These are phyloP conservation scores for Bombus superbus DNA, from an alignment of 1,140 invertebrate species.

Conservation along the genomic window DNA sequence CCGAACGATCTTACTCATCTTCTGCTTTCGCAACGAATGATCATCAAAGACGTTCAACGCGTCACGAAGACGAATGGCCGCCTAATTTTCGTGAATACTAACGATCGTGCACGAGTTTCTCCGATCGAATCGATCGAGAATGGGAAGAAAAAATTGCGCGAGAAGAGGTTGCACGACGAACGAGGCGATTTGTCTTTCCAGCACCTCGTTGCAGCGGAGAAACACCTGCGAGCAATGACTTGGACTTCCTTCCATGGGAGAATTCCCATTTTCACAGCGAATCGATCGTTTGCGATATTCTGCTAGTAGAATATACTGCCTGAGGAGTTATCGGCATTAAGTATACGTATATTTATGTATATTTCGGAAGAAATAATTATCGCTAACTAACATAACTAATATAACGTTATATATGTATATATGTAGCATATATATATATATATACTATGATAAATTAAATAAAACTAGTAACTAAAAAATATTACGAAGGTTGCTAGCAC, in stretches of 20 bases:
- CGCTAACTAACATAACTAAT: too few relatives aligned
- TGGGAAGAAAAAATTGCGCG: slow-evolving; percentile 2
- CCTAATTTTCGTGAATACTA: neutral
- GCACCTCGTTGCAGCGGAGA: neutral
- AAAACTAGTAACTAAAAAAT: too few relatives aligned
- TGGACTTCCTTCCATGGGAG: neutral
- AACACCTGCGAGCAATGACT: neutral
- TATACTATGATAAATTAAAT: too few relatives aligned
- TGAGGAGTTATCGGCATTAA: neutral
- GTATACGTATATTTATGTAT: too few relatives aligned
- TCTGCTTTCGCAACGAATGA: neutral
- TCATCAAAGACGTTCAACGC: neutral
- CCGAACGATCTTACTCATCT: neutral
- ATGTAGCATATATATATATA: too few relatives aligned
- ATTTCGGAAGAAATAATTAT: too few relatives aligned
- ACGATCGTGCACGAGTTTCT: neutral
- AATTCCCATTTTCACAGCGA: neutral
- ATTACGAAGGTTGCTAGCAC: too few relatives aligned
- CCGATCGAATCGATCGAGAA: neutral
- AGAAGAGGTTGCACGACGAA: neutral
- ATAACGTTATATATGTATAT: too few relatives aligned
- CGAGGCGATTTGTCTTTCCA: slow-evolving; percentile 17
- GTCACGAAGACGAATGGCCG: neutral
- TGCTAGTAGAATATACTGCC: neutral
- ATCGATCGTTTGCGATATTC: neutral